A percentile compares a stretch with the other conserved stretches of the same genome.
These are phyloP conservation scores for Tichodroma muraria DNA, from an alignment of 2,113 vertebrate species.

Conservation along the genomic window DNA sequence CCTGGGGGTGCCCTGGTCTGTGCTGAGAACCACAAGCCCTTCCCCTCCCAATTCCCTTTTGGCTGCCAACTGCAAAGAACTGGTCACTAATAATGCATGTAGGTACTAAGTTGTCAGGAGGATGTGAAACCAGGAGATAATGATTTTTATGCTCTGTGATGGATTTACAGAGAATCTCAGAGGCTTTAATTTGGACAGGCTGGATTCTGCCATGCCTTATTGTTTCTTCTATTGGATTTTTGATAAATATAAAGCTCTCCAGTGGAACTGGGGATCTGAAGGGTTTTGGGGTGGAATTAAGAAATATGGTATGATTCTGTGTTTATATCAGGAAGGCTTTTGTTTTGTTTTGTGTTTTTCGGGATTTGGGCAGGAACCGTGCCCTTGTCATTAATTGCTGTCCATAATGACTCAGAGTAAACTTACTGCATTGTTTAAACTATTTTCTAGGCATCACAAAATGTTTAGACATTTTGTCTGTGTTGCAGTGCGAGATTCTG, in stretches of 20 bases:
- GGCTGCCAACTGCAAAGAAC: background rate
- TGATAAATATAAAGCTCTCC: background rate
- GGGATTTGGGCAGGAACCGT: background rate
- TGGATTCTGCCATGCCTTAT: background rate
- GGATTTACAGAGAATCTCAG: constrained; percentile 11
- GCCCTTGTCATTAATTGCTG: background rate
- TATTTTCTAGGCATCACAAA: background rate
- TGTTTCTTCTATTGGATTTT: constrained; percentile 12
- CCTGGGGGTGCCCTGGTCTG: background rate
- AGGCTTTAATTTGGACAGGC: background rate
- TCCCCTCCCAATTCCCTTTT: background rate
- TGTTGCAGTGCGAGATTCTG: background rate
- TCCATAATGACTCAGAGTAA: background rate
- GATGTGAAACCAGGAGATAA: background rate
- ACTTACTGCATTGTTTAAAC: background rate
- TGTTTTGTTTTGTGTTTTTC: background rate
- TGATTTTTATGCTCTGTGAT: background rate
- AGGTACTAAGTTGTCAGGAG: background rate
- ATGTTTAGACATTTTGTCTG: background rate
- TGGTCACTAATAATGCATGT: background rate
- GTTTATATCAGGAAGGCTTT: background rate
- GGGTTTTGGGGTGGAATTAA: background rate
- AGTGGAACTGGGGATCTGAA: background rate
- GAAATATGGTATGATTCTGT: background rate
- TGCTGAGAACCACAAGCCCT: background rate